phyloP scores from a whole-genome alignment of 30 jellyfish, hydroid and myxozoan genomes.

The Hydractinia echinata region DNA sequence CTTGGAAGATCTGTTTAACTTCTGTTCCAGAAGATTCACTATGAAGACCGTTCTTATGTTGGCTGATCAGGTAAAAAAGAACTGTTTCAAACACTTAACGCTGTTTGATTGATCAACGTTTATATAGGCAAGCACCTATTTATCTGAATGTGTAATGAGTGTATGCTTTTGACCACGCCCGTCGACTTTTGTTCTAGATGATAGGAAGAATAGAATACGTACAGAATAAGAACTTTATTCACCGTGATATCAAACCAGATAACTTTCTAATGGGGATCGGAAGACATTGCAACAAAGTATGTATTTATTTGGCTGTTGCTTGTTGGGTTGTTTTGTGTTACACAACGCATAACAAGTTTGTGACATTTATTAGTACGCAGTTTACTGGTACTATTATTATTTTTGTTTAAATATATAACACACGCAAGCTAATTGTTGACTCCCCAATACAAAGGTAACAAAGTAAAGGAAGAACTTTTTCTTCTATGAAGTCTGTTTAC shows the following conservation, averaged over 20 bases:
- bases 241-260: slow-evolving; percentile 98
- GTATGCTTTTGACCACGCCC: neutral
- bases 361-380: too few species aligned
- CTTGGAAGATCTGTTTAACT: slow-evolving; percentile 87
- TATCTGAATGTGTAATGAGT: neutral
- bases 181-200: slow-evolving; percentile 51
- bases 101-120: neutral
- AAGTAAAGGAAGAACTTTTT: neutral
- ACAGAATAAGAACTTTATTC: slow-evolving; percentile 91
- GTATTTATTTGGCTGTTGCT: neutral
- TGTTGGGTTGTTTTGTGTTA: too few species aligned
- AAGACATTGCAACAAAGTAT: slow-evolving; percentile 91
- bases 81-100: neutral
- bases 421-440: too few species aligned
- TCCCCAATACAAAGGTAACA: too few species aligned
- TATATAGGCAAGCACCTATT: neutral
- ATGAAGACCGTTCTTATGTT: slow-evolving; percentile 93
- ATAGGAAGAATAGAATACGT: slow-evolving; percentile 96
- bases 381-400: too few species aligned
- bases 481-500: neutral
- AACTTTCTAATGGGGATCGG: slow-evolving; percentile 99
- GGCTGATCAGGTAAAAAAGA: slow-evolving; percentile 83
- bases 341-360: too few species aligned
- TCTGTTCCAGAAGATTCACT: slow-evolving; percentile 92
- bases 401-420: too few species aligned